Base-by-base conservation (phyloP, 2,113 vertebrate species). In the Tachycineta bicolor region DNA sequence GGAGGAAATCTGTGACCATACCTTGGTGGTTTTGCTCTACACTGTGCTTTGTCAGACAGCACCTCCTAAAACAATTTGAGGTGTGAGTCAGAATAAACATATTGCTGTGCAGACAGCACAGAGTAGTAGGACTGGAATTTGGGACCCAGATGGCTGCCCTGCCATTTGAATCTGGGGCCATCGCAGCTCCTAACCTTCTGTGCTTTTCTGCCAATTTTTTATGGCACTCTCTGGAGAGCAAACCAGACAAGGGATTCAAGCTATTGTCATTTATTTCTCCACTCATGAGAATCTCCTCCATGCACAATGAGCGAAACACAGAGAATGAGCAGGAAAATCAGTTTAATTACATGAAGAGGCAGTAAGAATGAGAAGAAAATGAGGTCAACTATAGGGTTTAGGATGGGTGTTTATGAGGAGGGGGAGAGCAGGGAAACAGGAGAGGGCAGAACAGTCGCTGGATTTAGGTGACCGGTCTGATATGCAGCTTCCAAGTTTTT, bases 341-440 rank as follows among this genome's bases (percentile, higher is more conserved):
- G 97, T 97, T 98, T 98, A 98, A 98, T 98, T 98, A 98, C 95
- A 96, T 95, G 91, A 97, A 95, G 95, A 97, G 95, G 73, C 96
- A 96, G 88, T 92, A 97, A 97, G 97, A 98, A 98, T 96, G 95
- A 98, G 90, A 97, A 84, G 75, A 96, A 97, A 97, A 97, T 98
- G 96, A 98, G 97, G 97, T 98, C 97, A 97, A 52, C 93, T 90
- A 49, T 94, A 86, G 97, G 96, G 96, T 94, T 96, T 95, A 94
- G 81, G 52, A 60, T 73, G 71, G 41, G 31, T 89, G 44, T 80
- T 93, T 64, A 37, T 37, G 58, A 37, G 80, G 67, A 79, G 68
- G 71, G 44, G 76, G 68, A 83, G 31, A 80, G 26, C 52, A 56
- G 29, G 31, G 60, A 78, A 81, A 78, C 7, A 19, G 79, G 67